Base-by-base conservation (phyloP, 1,140 invertebrate species). In the Rhynchophorus ferrugineus region DNA sequence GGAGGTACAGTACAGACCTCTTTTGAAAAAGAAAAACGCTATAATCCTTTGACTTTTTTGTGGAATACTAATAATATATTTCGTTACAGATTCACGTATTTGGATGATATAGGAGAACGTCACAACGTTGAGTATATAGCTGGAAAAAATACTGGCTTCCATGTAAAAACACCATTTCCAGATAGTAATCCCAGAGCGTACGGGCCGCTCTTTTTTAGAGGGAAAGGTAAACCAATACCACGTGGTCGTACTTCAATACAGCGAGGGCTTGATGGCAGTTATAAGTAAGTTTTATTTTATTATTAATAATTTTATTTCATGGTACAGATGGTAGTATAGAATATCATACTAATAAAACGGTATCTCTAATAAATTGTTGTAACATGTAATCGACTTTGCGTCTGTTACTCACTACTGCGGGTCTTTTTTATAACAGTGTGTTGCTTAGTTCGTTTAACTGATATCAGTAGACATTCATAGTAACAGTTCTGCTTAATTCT, bases 71-170 rank as follows among this genome's bases (percentile, higher is more conserved):
- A n/a, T n/a, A n/a, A n/a, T n/a, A n/a, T n/a, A n/a, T n/a, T n/a
- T n/a, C n/a, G n/a, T n/a, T n/a, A n/a, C 17, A 73, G 75, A 39
- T 85, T 84, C 62, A 78, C 80, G 2, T 85, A 76, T 59, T 63
- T 83, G 13, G 84, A 86, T 57, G 82, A 85, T 54, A 75, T 83
- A 19, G 84, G 84, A 1, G 81, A 84, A 61, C 68, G 78, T 1
- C 82, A 85, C 62, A 81, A 82, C 57, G 82, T 85, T 0, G 76
- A 81, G 3, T 86, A 82, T 68, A 79, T 83, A 16, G 84, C 84
- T 0, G 82, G 82, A 0, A 75, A 81, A 37, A 77, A 80, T 35
- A 83, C 78, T 0, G 84, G 84, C 1, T 86, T 84, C 62, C 80
- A 83, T 62, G 81, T 85, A 1, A 81, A 79, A 39, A 82, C 81